These are phyloP conservation scores for Apeltes quadracus DNA, from an alignment of 2,113 vertebrate genomes.

Conservation along the genomic window DNA sequence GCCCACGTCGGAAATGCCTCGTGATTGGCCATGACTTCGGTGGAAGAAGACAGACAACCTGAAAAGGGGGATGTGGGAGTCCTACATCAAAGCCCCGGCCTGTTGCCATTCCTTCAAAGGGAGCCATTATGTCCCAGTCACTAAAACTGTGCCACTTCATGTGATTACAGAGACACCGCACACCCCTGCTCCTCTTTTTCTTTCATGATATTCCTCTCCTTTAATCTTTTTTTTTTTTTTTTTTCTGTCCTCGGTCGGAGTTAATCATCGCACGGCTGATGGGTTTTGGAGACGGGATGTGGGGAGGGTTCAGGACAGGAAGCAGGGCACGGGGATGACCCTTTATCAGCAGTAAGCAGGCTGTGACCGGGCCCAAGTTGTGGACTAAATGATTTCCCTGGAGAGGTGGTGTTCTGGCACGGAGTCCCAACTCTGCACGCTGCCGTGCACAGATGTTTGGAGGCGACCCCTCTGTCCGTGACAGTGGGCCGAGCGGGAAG, in stretches of 20 bases:
- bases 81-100: constrained; percentile 57
- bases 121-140: constrained; percentile 57
- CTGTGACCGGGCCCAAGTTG: constrained; percentile 66
- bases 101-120: constrained; percentile 59
- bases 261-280: constrained; percentile 70
- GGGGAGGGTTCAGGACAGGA: constrained; percentile 59
- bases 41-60: constrained; percentile 25
- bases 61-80: constrained; percentile 33
- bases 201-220: constrained; percentile 60
- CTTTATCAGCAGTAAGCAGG: constrained; percentile 78
- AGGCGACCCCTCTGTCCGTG: constrained; percentile 59
- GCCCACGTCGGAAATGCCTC: constrained; percentile 16
- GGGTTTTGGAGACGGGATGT: constrained; percentile 56
- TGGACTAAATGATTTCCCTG: constrained; percentile 78
- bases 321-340: constrained; percentile 63
- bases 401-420: constrained; percentile 64
- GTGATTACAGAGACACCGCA: constrained; percentile 49
- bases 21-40: constrained; percentile 34
- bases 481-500: constrained; percentile 47
- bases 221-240: constrained; percentile 54
- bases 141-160: constrained; percentile 60
- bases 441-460: constrained; percentile 64
- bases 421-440: constrained; percentile 51
- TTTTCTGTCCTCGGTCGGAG: constrained; percentile 17
- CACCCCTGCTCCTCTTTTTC: constrained; percentile 29